Evolutionary conservation across 1,140 invertebrate species (phyloP), one percentile per base, ranked within the genome.

Genomic region (Achroia grisella): DNA sequence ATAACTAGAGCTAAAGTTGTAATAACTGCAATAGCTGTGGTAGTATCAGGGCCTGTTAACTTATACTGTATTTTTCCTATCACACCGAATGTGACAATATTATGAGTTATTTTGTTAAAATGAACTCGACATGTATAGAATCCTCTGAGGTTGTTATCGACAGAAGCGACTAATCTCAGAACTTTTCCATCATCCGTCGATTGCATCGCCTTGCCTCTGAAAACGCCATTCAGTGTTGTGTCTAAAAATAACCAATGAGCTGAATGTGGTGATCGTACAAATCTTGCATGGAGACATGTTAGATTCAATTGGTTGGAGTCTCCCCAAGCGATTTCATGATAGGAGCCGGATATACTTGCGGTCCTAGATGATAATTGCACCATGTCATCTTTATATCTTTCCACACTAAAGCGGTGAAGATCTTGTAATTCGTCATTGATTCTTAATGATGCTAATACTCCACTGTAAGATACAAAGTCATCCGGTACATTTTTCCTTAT

Each of bases 51-150:
- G 11, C 61, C 59, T 4, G 41, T 41, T 8, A 73, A 9, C 17
- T 68, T 62, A 17, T 73, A 57, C 23, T 63, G 50, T 6, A 69
- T 39, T 49, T 71, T 64, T 1, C 75, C 79, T 13, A 78, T 17
- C 4, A 81, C 63, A 1, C 75, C 80, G 12, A 79, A 84, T 10
- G 80, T 81, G 1, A 81, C 62, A 15, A 81, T 59, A 46, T 84
- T 84, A 4, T 45, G 49, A 8, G 65, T 74, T 8, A 42, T 40
- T 32, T 57, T 71, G 10, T 71, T 71, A 15, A 30, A 48, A 37
- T 62, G 60, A 6, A 62, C 57, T 39, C 77, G 60, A 41, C 80
- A 84, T 1, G 80, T 84, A 11, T 80, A 81, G 45, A 78, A 81
- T 9, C 77, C 77, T 59, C 61, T 58, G 1, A 68, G 42, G 15